Percentiles rank a stretch among this genome's conserved stretches.
These are phyloP conservation scores for Enteromius fasciolatus DNA, from an alignment of 2,797 vertebrate genomes.

Conservation along the genomic window DNA sequence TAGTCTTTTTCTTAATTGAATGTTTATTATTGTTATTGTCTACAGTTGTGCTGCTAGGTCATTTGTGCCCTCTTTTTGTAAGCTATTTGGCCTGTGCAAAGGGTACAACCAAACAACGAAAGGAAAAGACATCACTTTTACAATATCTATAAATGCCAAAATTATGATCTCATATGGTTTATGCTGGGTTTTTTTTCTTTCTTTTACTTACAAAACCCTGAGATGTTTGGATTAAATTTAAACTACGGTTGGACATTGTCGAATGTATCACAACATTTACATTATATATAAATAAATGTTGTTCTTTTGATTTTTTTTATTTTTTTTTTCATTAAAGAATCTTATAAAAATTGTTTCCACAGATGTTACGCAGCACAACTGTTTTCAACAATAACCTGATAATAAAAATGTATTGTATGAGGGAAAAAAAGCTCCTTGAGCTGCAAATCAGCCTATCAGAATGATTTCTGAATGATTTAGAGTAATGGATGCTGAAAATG, in stretches of 20 bases:
- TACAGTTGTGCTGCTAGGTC: neutral
- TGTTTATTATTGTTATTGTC: slow-evolving; percentile 19
- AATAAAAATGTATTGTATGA: neutral
- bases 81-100: neutral
- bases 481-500: neutral
- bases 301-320: too few relatives aligned
- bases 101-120: neutral
- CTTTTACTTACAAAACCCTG: neutral
- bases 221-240: neutral
- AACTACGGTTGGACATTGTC: neutral
- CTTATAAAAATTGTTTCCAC: accelerated
- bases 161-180: neutral
- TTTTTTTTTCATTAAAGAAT: too few relatives aligned
- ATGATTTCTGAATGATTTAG: neutral
- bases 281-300: neutral
- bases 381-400: neutral
- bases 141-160: slow-evolving; percentile 26
- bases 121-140: slow-evolving; percentile 26
- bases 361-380: neutral
- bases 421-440: neutral
- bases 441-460: neutral
- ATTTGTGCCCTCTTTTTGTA: neutral
- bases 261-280: neutral
- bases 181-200: neutral
- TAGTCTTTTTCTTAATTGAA: slow-evolving; percentile 12